phyloP scores from a whole-genome alignment of 2,113 vertebrate genomes.

The Parus major region DNA sequence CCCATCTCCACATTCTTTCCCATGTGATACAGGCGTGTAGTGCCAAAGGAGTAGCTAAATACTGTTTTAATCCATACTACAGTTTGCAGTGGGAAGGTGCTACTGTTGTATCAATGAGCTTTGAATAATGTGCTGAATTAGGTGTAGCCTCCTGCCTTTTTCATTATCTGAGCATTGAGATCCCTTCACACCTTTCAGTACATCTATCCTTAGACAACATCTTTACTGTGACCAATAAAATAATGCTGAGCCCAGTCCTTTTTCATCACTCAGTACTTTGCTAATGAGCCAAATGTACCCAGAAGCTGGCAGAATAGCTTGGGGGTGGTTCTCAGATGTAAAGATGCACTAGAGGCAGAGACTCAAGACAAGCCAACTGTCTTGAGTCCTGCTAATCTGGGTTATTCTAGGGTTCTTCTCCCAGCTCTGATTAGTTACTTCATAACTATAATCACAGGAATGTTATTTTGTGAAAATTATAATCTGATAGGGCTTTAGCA shows the following conservation, averaged over 20 bases:
- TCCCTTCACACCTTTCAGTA: neutral
- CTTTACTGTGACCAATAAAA: neutral
- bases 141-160: neutral
- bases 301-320: neutral
- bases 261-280: neutral
- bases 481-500: conserved; percentile 1
- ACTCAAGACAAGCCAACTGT: neutral
- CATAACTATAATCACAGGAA: neutral
- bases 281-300: neutral
- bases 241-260: neutral
- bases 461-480: neutral
- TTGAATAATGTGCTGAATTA: neutral
- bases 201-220: neutral
- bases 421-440: neutral
- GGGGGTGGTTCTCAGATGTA: neutral
- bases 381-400: neutral
- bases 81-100: neutral
- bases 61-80: neutral
- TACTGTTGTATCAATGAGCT: neutral
- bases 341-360: neutral
- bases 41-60: neutral
- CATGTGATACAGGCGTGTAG: accelerated
- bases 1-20: neutral
- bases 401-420: neutral
- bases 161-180: neutral